A percentile compares a stretch with the other conserved stretches of the same genome.
These are phyloP conservation scores for Osmerus eperlanus DNA, from an alignment of 2,113 vertebrate genomes.

Conservation along the genomic window DNA sequence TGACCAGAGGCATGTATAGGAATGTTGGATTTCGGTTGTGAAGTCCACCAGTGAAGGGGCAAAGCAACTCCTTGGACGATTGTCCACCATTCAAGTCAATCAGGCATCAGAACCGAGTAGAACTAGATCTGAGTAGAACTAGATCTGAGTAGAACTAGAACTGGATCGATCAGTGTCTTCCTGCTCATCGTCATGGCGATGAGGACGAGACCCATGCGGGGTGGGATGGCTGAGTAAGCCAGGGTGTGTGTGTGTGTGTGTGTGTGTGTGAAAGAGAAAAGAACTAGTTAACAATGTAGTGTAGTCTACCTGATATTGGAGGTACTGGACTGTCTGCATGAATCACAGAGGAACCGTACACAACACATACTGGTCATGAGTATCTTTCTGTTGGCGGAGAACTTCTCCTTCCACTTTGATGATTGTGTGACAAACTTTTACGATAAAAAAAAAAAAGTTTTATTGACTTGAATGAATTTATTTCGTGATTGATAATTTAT, in stretches of 20 bases:
- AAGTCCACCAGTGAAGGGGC: conserved; percentile 12
- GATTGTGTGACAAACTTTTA: conserved; percentile 66
- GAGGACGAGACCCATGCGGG: conserved; percentile 46
- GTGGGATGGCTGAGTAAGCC: conserved; percentile 46
- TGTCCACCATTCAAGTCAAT: conserved; percentile 57
- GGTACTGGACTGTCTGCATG: conserved; percentile 42
- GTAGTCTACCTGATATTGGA: conserved; percentile 10
- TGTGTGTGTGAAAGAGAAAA: conserved; percentile 9
- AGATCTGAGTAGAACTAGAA: conserved; percentile 29
- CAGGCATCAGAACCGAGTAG: conserved; percentile 60
- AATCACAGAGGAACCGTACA: conserved; percentile 43
- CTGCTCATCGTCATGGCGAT: conserved; percentile 57
- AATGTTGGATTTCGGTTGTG: neutral
- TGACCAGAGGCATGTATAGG: conserved; percentile 2
- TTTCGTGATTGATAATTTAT: conserved; percentile 75
- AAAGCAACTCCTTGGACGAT: conserved; percentile 15
- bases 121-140: conserved; percentile 32
- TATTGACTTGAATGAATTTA: conserved; percentile 73
- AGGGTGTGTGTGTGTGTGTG: conserved; percentile 29
- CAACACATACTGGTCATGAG: conserved; percentile 21
- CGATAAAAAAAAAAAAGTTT: conserved; percentile 38
- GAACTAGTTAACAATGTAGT: neutral
- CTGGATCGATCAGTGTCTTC: conserved; percentile 61
- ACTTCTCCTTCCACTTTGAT: conserved; percentile 56
- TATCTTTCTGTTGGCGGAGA: conserved; percentile 40